Percentiles rank a stretch among this genome's conserved stretches.
Evolutionary conservation across 1,140 invertebrate genomes (phyloP).

Genomic region (Tribolium madens): DNA sequence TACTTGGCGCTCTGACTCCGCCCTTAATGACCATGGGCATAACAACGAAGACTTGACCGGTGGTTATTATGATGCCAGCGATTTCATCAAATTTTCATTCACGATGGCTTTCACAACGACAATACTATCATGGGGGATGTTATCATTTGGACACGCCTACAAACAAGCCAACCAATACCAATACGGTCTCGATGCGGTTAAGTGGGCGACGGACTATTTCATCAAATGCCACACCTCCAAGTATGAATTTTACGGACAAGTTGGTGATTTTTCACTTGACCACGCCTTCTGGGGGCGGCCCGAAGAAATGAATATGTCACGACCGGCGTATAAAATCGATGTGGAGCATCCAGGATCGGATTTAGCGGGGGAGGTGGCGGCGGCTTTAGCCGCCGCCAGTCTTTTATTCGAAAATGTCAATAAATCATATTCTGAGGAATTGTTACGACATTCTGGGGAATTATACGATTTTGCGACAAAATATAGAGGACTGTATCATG

Average conservation of each 20-base stretch:
- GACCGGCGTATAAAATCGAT: slow-evolving; percentile 74
- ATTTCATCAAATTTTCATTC: slow-evolving; percentile 76
- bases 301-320: slow-evolving; percentile 72
- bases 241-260: slow-evolving; percentile 72
- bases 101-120: slow-evolving; percentile 74
- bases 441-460: slow-evolving; percentile 69
- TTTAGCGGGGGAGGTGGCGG: slow-evolving; percentile 74
- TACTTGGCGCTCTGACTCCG: slow-evolving; percentile 73
- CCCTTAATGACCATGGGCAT: slow-evolving; percentile 68
- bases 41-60: slow-evolving; percentile 73
- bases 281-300: slow-evolving; percentile 73
- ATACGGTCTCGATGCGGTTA: slow-evolving; percentile 67
- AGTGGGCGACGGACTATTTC: slow-evolving; percentile 75
- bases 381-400: slow-evolving; percentile 71
- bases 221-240: slow-evolving; percentile 72
- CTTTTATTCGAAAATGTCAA: slow-evolving; percentile 69
- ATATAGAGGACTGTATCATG: slow-evolving; percentile 71
- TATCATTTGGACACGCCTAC: slow-evolving; percentile 71
- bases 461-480: slow-evolving; percentile 73
- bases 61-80: slow-evolving; percentile 78
- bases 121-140: slow-evolving; percentile 72
- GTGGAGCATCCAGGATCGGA: slow-evolving; percentile 72
- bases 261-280: slow-evolving; percentile 70
- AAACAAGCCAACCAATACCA: slow-evolving; percentile 65
- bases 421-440: slow-evolving; percentile 66